Base-by-base conservation (phyloP, 1,140 invertebrate genomes). In the Bactericera cockerelli region DNA sequence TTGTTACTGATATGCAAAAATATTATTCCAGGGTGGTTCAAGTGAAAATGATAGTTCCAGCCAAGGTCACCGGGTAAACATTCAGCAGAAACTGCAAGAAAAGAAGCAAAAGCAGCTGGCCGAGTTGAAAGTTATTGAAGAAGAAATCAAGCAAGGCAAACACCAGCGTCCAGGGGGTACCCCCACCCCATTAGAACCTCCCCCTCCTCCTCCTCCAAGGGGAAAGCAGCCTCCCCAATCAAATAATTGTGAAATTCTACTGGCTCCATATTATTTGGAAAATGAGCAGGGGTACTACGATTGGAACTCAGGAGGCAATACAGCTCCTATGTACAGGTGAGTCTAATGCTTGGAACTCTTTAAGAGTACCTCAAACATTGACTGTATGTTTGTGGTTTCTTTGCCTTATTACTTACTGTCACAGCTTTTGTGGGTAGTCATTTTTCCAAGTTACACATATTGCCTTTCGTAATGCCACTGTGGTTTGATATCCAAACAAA, bases 71-170 rank as follows among this genome's bases (percentile, higher is more conserved):
- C 74, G 83, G 14, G 83, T 89, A 1, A 87, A 90, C 63, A 91
- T 92, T 62, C 83, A 88, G 63, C 85, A 89, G 64, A 92, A 92
- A 67, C 70, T 92, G 1, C 82, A 88, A 66, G 87, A 90, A 68
- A 92, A 92, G 69, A 89, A 89, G 63, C 85, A 88, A 65, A 88
- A 91, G 63, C 88, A 92, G 64, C 70, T 92, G 2, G 83, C 87
- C 0, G 87, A 92, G 68, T 68, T 92, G 11, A 75, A 83, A 59
- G 76, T 79, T 54, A 83, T 85, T 6, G 87, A 89, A 63, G 86
- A 90, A 66, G 88, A 91, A 70, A 90, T 91, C 28, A 87, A 87
- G 67, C 84, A 88, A 65, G 86, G 85, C 0, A 88, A 88, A 68
- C 80, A 76, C 16, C 73, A 77, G 19, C 78, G 6, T 66, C 70